Percentiles rank a stretch among this genome's conserved stretches.
Evolutionary conservation across 23 tunicate genomes (phyloP).

Genomic region (Aplidium turbinatum): DNA sequence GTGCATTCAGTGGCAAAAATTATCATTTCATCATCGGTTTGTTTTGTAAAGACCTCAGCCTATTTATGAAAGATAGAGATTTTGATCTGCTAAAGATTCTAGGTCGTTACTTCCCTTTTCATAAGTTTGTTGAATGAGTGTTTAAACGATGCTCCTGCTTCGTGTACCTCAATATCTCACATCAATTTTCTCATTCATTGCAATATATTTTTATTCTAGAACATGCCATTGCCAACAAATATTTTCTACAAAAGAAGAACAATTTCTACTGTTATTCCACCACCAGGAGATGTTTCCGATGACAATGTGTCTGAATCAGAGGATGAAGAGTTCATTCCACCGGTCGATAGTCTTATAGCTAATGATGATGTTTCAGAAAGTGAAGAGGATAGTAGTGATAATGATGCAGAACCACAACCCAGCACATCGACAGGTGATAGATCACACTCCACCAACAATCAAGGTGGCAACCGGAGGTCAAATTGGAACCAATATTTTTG

Average conservation of each 20-base stretch:
- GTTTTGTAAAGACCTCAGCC: too few relatives aligned
- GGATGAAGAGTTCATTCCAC: conserved; percentile 23
- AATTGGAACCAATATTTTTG: conserved; percentile 18
- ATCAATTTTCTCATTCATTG: too few relatives aligned
- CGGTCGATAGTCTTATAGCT: neutral
- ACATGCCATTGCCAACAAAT: conserved; percentile 21
- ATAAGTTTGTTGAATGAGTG: too few relatives aligned
- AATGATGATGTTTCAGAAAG: conserved; percentile 15
- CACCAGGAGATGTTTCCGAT: conserved; percentile 20
- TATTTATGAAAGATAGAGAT: too few relatives aligned
- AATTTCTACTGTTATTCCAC: conserved; percentile 9
- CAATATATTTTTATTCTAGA: neutral
- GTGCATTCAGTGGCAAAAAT: too few relatives aligned
- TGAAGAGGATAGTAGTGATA: neutral
- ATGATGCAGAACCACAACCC: conserved; percentile 7
- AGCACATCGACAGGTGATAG: conserved; percentile 27
- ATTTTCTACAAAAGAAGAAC: conserved; percentile 16
- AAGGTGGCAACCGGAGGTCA: neutral
- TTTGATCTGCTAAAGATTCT: too few relatives aligned
- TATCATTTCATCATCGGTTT: too few relatives aligned
- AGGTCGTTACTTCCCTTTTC: too few relatives aligned
- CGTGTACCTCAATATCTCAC: too few relatives aligned
- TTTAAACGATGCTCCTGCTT: too few relatives aligned
- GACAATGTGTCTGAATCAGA: conserved; percentile 15
- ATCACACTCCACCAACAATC: conserved; percentile 16